Evolutionary conservation across 2,113 vertebrate species (phyloP), one percentile per base, ranked within the genome.

Genomic region (Aptenodytes forsteri): DNA sequence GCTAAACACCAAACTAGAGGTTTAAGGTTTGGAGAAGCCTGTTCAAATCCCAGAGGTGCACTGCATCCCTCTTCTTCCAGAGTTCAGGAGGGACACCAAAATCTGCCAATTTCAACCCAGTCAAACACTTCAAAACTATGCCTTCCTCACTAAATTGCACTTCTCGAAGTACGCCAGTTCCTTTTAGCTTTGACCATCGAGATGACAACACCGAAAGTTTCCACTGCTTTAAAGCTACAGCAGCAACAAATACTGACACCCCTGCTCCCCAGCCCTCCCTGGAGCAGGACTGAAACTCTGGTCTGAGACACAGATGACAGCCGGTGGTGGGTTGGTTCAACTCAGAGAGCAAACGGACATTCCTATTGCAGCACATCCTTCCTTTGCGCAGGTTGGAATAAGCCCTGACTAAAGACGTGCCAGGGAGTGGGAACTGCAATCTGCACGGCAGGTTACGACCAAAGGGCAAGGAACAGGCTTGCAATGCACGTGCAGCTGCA

Each of bases 381-480:
- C 66, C 29, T 46, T 25, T 2, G 13, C 76, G 10, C 16, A 1
- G 49, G 19, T 3, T 10, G 81, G 36, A 52, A 16, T 12, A 34
- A 81, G 13, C 34, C 34, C 66, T 5, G 26, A 4, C 12, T 32
- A 26, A 59, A 61, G 69, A 36, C 0, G 1, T 13, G 15, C 44
- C 17, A 9, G 9, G 50, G 50, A 65, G 50, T 1, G 16, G 62
- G 85, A 71, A 9, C 12, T 5, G 4, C 40, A 22, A 6, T 7
- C 75, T 9, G 11, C 1, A 2, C 0, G 1, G n/a, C 23, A 6
- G n/a, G n/a, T 44, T 25, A 34, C 1, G 8, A 55, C 40, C 49
- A 3, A n/a, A 34, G 59, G 47, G 36, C 47, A 32, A 22, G 34
- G 44, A 71, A 16, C 8, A 23, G 34, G 55, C 9, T 67, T 9